Base-by-base conservation (phyloP, 2,797 vertebrate species). In the Lindbergichthys nudifrons region DNA sequence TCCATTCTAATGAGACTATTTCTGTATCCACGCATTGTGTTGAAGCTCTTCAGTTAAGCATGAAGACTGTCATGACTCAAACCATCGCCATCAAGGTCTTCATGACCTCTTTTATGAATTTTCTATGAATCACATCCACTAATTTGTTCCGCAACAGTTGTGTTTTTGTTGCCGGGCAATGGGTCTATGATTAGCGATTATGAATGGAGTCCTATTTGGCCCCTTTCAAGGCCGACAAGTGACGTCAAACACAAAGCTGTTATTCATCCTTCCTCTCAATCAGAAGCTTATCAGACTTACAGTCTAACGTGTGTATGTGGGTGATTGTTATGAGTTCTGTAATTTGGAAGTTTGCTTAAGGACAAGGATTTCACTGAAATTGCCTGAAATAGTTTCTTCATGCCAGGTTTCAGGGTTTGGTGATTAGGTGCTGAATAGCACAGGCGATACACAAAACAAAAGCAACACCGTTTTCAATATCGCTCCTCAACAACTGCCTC, bases 131-230 rank as follows among this genome's bases (percentile, higher is more conserved):
- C 75, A 76, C 68, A 57, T 77, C 45, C 48, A 82, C 77, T 80
- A 75, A 83, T 89, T 82, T 87, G 80, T 89, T 91, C 80, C 71
- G 32, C 66, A 81, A 70, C 84, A 45, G 56, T 88, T 78, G 57
- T 87, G 83, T 92, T 86, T 90, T 92, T 87, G 81, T 88, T 60
- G 73, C 90, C 77, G 81, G 73, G 88, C 80, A 63, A 89, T 80
- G 2, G 0, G 32, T 79, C 75, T 79, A 65, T 86, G 79, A 89
- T 88, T 87, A 88, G 77, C 19, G 63, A 84, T 73, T 71, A 70
- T 82, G 83, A 93, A 91, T 77, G 73, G 77, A 79, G 58, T 70
- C 70, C 65, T 65, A 76, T 90, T 80, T 78, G 79, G 69, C 66
- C 66, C 61, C 14, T 70, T 66, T 79, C 75, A 75, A 57, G 63